Evolutionary conservation across 2,888 invertebrate species (phyloP).

Genomic region (Operophtera brumata): DNA sequence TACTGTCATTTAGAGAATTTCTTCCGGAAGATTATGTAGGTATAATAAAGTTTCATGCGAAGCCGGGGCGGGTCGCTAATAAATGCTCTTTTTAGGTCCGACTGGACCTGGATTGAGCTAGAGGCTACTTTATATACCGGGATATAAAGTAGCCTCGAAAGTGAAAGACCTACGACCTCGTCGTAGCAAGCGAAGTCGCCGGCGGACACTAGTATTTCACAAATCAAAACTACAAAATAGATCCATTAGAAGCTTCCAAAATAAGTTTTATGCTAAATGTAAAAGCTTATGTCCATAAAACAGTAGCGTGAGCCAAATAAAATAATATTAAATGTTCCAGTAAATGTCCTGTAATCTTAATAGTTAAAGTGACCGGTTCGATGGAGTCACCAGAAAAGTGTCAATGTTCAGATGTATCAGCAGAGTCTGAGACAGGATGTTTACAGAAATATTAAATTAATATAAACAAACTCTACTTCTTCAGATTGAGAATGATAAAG

Average conservation of each 20-base stretch:
- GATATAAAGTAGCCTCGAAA: too few species aligned
- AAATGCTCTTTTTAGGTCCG: too few species aligned
- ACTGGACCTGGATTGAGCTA: too few species aligned
- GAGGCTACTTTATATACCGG: too few species aligned
- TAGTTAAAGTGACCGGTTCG: constrained; percentile 22
- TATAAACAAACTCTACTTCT: constrained; percentile 2
- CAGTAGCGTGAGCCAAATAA: neutral
- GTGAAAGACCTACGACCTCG: too few species aligned
- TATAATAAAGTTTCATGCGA: too few species aligned
- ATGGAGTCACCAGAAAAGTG: constrained; percentile 6
- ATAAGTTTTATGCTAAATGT: neutral
- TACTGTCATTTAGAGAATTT: too few species aligned
- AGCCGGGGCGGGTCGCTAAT: too few species aligned
- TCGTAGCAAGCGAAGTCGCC: too few species aligned
- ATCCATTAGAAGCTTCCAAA: neutral
- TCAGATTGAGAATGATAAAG: constrained; percentile 5
- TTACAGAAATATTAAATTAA: constrained; percentile 12
- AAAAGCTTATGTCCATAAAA: neutral
- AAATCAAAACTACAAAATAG: neutral
- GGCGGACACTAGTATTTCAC: too few species aligned
- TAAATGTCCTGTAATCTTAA: constrained; percentile 4
- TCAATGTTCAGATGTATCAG: constrained; percentile 3
- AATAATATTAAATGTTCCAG: constrained; percentile 7
- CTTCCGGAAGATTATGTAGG: too few species aligned
- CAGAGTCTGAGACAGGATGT: neutral